Conservation (phyloP, 2,888 invertebrate species). For the Idaea dimidiata region DNA sequence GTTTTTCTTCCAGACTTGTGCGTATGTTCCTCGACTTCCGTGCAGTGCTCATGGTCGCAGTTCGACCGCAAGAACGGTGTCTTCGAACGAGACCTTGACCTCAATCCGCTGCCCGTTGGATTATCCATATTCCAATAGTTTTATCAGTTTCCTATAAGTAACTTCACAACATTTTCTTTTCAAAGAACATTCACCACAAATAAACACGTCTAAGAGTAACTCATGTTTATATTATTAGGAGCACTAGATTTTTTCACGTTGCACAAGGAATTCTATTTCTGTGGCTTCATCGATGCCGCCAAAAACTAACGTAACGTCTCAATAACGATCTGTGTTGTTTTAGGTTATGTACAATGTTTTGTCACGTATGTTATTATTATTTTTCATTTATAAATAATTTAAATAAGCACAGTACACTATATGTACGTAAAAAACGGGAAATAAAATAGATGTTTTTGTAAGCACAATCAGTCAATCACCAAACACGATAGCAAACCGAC, state of each 20-base stretch:
- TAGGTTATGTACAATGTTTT: conserved; percentile 23
- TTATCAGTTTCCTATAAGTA: conserved; percentile 4
- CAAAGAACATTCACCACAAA: background rate
- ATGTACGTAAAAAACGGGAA: conserved; percentile 40
- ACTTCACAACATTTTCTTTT: conserved; percentile 1
- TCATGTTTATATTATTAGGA: conserved; percentile 5
- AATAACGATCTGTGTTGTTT: conserved; percentile 33
- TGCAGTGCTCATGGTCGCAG: conserved; percentile 81
- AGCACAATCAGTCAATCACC: conserved; percentile 53
- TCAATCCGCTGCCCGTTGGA: conserved; percentile 75
- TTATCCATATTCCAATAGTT: conserved; percentile 59
- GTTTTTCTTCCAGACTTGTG: conserved; percentile 78
- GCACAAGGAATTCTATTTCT: conserved; percentile 78
- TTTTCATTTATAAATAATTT: conserved; percentile 27
- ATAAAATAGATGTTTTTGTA: conserved; percentile 59
- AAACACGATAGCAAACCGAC: conserved; percentile 42
- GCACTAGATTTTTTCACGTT: conserved; percentile 39
- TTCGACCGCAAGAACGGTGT: conserved; percentile 83
- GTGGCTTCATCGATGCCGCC: conserved; percentile 75
- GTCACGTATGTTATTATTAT: conserved; percentile 13
- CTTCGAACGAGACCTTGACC: conserved; percentile 86
- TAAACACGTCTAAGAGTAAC: background rate
- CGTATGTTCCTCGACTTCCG: conserved; percentile 74
- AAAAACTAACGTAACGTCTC: conserved; percentile 60
- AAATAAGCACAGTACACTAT: conserved; percentile 36